Conservation (phyloP, 2,888 invertebrate species). For the Nephrotoma flavescens region DNA sequence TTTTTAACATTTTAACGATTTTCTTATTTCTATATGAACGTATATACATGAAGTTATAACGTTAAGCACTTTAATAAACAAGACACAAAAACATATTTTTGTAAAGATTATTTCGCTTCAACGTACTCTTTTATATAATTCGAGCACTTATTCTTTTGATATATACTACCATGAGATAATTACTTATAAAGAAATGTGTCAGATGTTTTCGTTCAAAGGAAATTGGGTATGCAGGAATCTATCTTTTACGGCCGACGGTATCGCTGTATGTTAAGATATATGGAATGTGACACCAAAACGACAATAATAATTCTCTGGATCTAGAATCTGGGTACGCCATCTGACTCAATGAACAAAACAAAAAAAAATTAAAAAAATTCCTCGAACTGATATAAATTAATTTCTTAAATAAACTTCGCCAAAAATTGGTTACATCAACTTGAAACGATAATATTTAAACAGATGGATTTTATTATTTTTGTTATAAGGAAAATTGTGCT, state of each 20-base stretch:
- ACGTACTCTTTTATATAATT: no score
- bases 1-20: neutral
- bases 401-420: neutral
- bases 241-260: no score
- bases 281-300: neutral
- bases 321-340: neutral
- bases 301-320: neutral
- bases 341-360: neutral
- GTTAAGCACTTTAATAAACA: neutral
- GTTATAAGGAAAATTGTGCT: neutral
- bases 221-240: neutral
- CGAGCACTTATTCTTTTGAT: no score
- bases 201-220: neutral
- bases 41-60: neutral
- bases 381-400: neutral
- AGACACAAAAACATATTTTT: neutral
- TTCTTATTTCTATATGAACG: neutral
- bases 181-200: neutral
- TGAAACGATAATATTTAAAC: neutral
- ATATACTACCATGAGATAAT: neutral
- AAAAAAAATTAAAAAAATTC: neutral
- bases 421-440: neutral
- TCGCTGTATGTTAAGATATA: neutral
- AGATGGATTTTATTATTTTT: neutral
- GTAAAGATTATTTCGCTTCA: neutral